phyloP scores from a whole-genome alignment of 2,888 invertebrate genomes.

The Eutolmus rufibarbis region DNA sequence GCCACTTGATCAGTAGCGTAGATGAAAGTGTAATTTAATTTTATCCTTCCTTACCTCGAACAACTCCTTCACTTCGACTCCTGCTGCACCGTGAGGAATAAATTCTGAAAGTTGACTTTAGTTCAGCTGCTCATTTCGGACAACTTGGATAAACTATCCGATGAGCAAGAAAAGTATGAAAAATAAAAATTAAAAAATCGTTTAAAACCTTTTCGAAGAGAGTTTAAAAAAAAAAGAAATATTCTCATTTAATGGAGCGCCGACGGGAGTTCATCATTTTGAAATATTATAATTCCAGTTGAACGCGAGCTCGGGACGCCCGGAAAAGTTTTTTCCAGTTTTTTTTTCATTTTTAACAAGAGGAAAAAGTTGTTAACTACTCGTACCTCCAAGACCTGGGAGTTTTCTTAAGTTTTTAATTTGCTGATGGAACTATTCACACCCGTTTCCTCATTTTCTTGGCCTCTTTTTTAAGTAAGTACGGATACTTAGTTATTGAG shows the following conservation, averaged over 20 bases:
- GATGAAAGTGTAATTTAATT: neutral
- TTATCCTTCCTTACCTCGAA: neutral
- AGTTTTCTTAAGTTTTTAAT: slow-evolving; percentile 22
- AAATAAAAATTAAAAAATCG: neutral
- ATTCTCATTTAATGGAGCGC: neutral
- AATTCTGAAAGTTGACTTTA: neutral
- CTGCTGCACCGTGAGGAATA: neutral
- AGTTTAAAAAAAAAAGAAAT: neutral
- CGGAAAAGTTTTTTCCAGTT: neutral
- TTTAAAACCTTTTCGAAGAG: neutral
- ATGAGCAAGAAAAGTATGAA: neutral
- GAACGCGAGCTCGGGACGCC: neutral
- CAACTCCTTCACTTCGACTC: neutral
- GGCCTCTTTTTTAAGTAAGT: neutral
- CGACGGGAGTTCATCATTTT: neutral
- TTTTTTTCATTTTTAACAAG: neutral
- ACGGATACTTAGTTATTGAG: neutral
- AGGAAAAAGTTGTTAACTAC: neutral
- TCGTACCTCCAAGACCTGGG: neutral
- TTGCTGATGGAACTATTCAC: neutral
- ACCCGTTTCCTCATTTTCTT: neutral
- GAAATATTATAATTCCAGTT: neutral
- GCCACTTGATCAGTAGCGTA: neutral
- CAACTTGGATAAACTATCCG: neutral
- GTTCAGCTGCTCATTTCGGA: neutral